Evolutionary conservation across 2,113 vertebrate species (phyloP).

Genomic region (Kobus ellipsiprymnus): DNA sequence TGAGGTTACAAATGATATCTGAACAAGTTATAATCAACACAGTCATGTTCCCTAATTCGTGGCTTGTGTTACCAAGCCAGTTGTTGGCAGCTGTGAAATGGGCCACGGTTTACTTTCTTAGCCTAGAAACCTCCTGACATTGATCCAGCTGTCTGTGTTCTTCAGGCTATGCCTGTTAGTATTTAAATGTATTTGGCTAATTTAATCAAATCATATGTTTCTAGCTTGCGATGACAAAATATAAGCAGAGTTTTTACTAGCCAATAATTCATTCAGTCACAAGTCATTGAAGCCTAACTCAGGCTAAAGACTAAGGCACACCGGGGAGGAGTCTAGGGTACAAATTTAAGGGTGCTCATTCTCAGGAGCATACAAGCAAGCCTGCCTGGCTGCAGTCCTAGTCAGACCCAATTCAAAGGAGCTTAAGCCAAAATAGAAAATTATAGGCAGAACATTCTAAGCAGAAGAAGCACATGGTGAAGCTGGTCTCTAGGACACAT

Average conservation of each 20-base stretch:
- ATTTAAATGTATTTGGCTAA: neutral
- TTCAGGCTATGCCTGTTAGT: neutral
- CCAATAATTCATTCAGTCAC: neutral
- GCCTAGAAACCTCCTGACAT: neutral
- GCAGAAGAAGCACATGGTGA: neutral
- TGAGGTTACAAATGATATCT: neutral
- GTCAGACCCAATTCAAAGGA: neutral
- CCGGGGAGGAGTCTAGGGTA: neutral
- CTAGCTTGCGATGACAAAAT: neutral
- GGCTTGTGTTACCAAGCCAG: neutral
- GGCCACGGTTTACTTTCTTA: neutral
- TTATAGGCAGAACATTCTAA: neutral
- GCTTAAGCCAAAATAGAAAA: neutral
- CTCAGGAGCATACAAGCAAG: neutral
- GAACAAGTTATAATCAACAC: no score
- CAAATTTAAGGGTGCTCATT: neutral
- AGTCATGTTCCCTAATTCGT: neutral
- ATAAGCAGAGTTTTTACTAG: neutral
- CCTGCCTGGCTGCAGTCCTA: neutral
- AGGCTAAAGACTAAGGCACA: neutral
- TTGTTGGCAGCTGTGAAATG: neutral
- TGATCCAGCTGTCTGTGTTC: neutral
- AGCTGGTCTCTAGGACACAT: neutral
- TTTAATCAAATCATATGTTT: neutral
- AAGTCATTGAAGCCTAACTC: neutral